phyloP scores from a whole-genome alignment of 2,113 vertebrate species.

The Salvelinus namaycush region DNA sequence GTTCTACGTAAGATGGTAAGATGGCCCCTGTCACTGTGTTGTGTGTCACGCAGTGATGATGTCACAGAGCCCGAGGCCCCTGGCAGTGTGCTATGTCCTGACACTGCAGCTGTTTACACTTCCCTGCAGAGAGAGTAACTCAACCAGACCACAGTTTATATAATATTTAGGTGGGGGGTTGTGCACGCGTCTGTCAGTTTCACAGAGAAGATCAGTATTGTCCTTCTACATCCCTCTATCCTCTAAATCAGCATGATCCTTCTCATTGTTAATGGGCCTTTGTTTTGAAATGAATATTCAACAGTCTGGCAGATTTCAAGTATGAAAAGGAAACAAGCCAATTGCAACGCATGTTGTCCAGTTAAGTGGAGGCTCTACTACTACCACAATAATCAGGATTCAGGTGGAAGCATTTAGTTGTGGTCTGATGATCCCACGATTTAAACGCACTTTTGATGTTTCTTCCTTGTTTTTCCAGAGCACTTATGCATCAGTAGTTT shows the following conservation, averaged over 20 bases:
- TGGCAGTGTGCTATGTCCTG: slow-evolving; percentile 30
- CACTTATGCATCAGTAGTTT: slow-evolving; percentile 72
- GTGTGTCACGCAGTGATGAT: slow-evolving; percentile 31
- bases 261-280: neutral
- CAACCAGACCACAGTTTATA: slow-evolving; percentile 44
- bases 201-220: neutral
- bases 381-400: slow-evolving; percentile 52
- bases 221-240: neutral
- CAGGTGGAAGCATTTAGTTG: slow-evolving; percentile 70
- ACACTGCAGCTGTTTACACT: slow-evolving; percentile 73
- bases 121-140: slow-evolving; percentile 43
- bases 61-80: slow-evolving; percentile 16
- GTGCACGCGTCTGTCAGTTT: neutral
- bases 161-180: slow-evolving; percentile 36
- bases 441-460: slow-evolving; percentile 74
- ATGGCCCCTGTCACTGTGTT: neutral
- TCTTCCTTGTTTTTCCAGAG: slow-evolving; percentile 64
- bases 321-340: neutral
- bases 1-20: neutral
- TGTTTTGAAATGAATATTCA: neutral
- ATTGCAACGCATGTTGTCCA: neutral
- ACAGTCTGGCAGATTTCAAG: neutral
- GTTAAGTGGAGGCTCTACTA: slow-evolving; percentile 18
- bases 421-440: slow-evolving; percentile 60
- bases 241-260: neutral